Evolutionary conservation across 1,140 invertebrate genomes (phyloP).

Genomic region (Musca vetustissima): DNA sequence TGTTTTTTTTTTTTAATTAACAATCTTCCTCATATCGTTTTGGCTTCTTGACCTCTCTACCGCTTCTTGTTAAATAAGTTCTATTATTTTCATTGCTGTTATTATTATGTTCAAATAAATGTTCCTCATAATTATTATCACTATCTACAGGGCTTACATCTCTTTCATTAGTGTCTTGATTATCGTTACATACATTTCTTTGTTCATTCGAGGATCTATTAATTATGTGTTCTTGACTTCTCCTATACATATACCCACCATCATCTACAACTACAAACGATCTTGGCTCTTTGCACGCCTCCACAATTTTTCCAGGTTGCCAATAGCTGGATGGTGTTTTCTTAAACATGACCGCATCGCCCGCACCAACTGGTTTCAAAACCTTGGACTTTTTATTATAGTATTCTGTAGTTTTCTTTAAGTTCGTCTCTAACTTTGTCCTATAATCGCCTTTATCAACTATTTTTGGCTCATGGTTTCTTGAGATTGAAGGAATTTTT

Average conservation of each 20-base stretch:
- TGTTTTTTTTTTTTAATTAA: too few relatives aligned
- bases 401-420: not conserved
- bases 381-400: not conserved
- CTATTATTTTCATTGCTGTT: too few relatives aligned
- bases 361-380: not conserved
- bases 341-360: not conserved
- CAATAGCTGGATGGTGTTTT: not conserved
- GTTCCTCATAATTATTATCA: too few relatives aligned
- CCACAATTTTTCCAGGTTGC: not conserved
- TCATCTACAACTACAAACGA: not conserved
- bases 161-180: too few relatives aligned
- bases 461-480: not conserved
- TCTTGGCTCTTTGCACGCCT: not conserved
- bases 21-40: too few relatives aligned
- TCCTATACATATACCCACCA: not conserved
- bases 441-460: not conserved
- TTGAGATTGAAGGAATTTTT: too few relatives aligned
- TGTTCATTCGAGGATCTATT: too few relatives aligned
- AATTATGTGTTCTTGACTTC: not conserved
- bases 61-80: too few relatives aligned
- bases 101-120: too few relatives aligned
- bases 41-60: too few relatives aligned
- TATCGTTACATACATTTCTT: not conserved
- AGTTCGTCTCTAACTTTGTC: not conserved
- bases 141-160: too few relatives aligned